Evolutionary conservation across 2,113 vertebrate genomes (phyloP), one percentile per base, ranked within the genome.

Genomic region (Caranx ignobilis): DNA sequence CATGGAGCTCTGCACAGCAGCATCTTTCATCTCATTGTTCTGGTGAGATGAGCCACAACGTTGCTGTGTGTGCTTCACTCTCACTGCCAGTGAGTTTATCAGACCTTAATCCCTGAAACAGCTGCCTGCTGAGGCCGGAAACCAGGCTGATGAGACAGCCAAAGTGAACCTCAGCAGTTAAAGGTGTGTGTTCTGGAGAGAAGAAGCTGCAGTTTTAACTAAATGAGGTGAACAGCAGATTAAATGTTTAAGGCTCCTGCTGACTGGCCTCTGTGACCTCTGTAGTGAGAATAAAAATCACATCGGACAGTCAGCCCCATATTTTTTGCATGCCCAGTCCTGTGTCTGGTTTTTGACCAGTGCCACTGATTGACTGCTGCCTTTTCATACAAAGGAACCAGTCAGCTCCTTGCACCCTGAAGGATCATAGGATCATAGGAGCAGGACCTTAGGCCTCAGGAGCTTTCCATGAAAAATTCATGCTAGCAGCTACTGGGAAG

Each of bases 381-480:
- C 13, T 59, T 59, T 61, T 60, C 1, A 61, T 12, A 10, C 26
- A 34, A 11, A 64, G 35, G 12, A 10, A n/a, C 37, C 48, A 45
- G 26, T 26, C 37, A 19, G 11, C 26, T 55, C 26, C 16, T 55
- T 64, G 19, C 19, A 63, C 47, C 21, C 59, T 12, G n/a, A 18
- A n/a, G 35, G 60, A 63, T 76, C 41, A 48, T 5, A 48, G 16
- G 74, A 67, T 76, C 26, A 32, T 11, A 21, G 12, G 34, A 63
- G 10, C 13, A 63, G 48, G 41, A 54, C 54, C 37, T n/a, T 13
- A 45, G 68, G 54, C 9, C 26, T n/a, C 5, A 0, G 16, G 16
- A 12, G 31, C 57, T 8, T 1, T 2, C 7, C 13, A 64, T 9
- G 18, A 65, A 75, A 47, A 56, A 57, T 11, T 43, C 11, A 56